Conservation (phyloP, 1,140 invertebrate species). For the Megalopta genalis region DNA sequence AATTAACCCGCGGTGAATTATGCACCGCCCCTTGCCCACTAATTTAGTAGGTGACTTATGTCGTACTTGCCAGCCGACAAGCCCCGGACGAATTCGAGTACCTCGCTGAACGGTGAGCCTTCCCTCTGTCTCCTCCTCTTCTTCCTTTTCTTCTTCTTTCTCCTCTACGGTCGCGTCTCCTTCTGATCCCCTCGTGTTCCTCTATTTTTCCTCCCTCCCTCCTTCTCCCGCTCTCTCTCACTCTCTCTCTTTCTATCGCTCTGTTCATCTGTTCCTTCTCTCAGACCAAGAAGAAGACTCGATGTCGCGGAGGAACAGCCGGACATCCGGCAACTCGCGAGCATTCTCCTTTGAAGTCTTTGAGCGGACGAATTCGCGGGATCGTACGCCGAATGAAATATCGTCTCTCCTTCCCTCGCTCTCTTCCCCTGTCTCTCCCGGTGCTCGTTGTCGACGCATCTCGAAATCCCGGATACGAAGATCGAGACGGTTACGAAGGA, state of each 20-base stretch:
- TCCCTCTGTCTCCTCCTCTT: neutral
- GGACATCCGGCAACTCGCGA: constrained; percentile 73
- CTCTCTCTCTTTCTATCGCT: constrained; percentile 4
- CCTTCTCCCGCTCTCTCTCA: neutral
- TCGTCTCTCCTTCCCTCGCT: constrained; percentile 20
- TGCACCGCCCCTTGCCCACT: constrained; percentile 73
- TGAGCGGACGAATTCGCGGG: constrained; percentile 64
- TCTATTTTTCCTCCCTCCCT: neutral
- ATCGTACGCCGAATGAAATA: constrained; percentile 76
- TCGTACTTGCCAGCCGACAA: constrained; percentile 72
- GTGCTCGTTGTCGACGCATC: constrained; percentile 11
- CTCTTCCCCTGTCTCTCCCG: neutral
- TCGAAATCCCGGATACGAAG: constrained; percentile 9
- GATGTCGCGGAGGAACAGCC: constrained; percentile 62
- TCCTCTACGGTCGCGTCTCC: neutral
- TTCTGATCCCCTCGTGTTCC: neutral
- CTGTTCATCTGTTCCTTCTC: neutral
- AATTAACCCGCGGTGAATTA: constrained; percentile 79
- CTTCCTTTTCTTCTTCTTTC: constrained; percentile 1
- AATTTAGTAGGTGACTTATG: constrained; percentile 79
- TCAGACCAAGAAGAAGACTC: constrained; percentile 24
- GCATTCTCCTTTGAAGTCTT: constrained; percentile 70
- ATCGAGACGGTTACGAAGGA: neutral
- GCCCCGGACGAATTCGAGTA: constrained; percentile 67
- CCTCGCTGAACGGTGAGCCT: constrained; percentile 41